Evolutionary conservation across 2,113 vertebrate genomes (phyloP).

Genomic region (Ptilonorhynchus violaceus): DNA sequence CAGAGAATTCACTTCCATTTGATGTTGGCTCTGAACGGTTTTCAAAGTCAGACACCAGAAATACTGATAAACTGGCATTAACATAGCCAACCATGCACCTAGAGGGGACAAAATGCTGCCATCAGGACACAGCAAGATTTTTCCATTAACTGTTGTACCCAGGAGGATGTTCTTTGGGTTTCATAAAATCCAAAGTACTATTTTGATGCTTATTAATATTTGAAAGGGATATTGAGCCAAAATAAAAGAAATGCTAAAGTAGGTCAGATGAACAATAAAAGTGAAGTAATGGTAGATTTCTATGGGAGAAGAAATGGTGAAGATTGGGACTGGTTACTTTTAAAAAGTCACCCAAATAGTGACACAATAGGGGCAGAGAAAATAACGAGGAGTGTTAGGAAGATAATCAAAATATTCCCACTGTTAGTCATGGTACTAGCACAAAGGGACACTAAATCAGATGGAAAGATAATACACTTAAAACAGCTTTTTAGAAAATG

Average conservation of each 20-base stretch:
- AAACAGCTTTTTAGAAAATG: neutral
- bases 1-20: constrained; percentile 83
- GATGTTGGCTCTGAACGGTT: constrained; percentile 81
- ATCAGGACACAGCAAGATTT: neutral
- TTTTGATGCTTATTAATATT: neutral
- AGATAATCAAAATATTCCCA: neutral
- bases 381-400: neutral
- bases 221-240: neutral
- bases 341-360: neutral
- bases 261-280: neutral
- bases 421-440: neutral
- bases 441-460: neutral
- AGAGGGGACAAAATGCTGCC: neutral
- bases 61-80: constrained; percentile 90
- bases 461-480: neutral
- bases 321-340: neutral
- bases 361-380: neutral
- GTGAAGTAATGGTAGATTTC: neutral
- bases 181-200: neutral
- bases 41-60: constrained; percentile 89
- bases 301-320: neutral
- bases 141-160: neutral
- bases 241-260: neutral
- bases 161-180: neutral
- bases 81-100: constrained; percentile 95